Percentiles rank a stretch among this genome's conserved stretches.
Evolutionary conservation across 2,113 vertebrate genomes (phyloP).

Genomic region (Burhinus oedicnemus): DNA sequence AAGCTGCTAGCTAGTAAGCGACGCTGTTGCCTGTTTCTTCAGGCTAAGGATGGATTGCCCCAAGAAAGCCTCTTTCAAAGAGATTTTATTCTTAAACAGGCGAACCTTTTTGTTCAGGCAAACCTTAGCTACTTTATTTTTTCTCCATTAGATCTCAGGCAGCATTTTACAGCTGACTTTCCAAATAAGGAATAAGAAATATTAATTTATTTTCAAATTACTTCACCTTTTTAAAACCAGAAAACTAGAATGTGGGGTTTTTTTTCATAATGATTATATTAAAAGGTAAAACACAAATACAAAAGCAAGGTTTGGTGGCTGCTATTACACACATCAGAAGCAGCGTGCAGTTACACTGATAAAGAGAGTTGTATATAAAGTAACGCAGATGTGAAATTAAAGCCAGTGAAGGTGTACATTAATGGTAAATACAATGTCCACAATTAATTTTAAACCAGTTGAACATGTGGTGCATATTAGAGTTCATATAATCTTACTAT

Average conservation of each 20-base stretch:
- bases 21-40: neutral
- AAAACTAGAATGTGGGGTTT: neutral
- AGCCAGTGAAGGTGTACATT: neutral
- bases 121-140: neutral
- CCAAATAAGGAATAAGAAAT: neutral
- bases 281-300: neutral
- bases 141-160: neutral
- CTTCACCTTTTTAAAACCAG: neutral
- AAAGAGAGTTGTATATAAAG: neutral
- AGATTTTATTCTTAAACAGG: neutral
- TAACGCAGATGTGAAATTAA: neutral
- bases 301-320: neutral
- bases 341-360: neutral
- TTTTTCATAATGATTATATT: neutral
- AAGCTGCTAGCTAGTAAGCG: neutral
- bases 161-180: neutral
- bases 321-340: neutral
- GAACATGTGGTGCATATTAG: neutral
- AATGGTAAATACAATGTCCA: neutral
- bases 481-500: neutral
- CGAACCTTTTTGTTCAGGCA: neutral
- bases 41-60: neutral
- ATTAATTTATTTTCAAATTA: neutral
- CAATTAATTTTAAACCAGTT: neutral
- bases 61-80: neutral